A percentile compares a stretch with the other conserved stretches of the same genome.
phyloP scores from a whole-genome alignment of 2,113 vertebrate genomes.

The Anseranas semipalmata region DNA sequence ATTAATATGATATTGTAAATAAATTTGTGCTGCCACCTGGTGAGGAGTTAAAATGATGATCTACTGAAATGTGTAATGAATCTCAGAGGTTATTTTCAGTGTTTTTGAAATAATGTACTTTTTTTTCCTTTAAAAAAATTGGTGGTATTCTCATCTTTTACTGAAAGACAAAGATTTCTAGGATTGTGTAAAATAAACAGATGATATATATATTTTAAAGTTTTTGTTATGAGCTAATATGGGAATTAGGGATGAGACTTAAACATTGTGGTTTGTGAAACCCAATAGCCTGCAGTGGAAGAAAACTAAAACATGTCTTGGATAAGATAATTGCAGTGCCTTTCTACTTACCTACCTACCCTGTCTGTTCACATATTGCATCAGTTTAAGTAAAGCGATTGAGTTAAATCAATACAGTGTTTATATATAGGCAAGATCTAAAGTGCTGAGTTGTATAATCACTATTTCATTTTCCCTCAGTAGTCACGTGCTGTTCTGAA shows the following conservation, averaged over 20 bases:
- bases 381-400: neutral
- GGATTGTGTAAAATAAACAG: neutral
- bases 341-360: neutral
- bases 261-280: neutral
- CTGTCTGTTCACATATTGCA: neutral
- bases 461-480: neutral
- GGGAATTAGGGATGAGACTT: neutral
- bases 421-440: neutral
- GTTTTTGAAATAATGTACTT: neutral
- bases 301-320: neutral
- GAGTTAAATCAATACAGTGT: neutral
- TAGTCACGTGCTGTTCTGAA: neutral
- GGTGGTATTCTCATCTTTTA: neutral
- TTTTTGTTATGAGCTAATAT: neutral
- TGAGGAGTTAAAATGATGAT: slow-evolving; percentile 18
- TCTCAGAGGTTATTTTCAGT: neutral
- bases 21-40: slow-evolving; percentile 52
- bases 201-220: neutral
- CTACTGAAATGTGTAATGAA: neutral
- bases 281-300: neutral
- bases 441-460: neutral
- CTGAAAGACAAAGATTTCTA: neutral
- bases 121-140: neutral
- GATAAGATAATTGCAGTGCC: neutral
- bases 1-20: neutral